Percentiles rank a stretch among this genome's conserved stretches.
phyloP scores from a whole-genome alignment of 1,140 invertebrate genomes.

The Pseudomyrmex cubaensis region DNA sequence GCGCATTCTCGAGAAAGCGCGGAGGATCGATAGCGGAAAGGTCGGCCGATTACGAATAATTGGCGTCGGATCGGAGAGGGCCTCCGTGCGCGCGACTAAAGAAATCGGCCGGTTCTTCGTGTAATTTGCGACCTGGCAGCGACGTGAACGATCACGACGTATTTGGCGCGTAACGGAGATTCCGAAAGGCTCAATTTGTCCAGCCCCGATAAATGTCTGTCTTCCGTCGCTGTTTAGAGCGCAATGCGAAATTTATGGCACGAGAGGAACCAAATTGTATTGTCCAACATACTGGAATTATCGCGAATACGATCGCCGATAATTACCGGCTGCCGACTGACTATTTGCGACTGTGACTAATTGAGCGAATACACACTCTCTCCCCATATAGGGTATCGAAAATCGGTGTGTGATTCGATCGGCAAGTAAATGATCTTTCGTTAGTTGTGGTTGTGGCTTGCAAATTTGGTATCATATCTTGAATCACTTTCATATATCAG shows the following conservation, averaged over 20 bases:
- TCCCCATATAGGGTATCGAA: not conserved
- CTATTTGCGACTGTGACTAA: conserved; percentile 25
- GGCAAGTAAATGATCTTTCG: not conserved
- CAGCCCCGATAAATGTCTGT: conserved; percentile 14
- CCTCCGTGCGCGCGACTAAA: conserved; percentile 22
- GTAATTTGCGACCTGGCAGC: conserved; percentile 46
- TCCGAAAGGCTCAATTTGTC: conserved; percentile 54
- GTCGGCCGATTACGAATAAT: conserved; percentile 48
- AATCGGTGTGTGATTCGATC: not conserved
- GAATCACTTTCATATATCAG: not conserved
- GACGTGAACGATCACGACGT: conserved; percentile 43
- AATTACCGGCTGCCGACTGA: conserved; percentile 15
- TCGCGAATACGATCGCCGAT: not conserved
- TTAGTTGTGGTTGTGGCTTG: not conserved
- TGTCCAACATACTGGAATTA: conserved; percentile 34
- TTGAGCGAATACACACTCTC: not conserved
- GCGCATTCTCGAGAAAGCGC: conserved; percentile 45
- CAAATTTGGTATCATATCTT: not conserved
- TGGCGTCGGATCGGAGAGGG: conserved; percentile 8
- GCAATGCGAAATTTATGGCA: conserved; percentile 28
- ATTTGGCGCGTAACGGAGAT: conserved; percentile 52
- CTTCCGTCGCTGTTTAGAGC: conserved; percentile 13
- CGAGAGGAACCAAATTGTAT: conserved; percentile 34
- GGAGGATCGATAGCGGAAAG: conserved; percentile 36
- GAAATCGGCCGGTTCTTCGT: conserved; percentile 35